Evolutionary conservation across 2,113 vertebrate genomes (phyloP), one percentile per base, ranked within the genome.

Genomic region (Polyodon spathula): DNA sequence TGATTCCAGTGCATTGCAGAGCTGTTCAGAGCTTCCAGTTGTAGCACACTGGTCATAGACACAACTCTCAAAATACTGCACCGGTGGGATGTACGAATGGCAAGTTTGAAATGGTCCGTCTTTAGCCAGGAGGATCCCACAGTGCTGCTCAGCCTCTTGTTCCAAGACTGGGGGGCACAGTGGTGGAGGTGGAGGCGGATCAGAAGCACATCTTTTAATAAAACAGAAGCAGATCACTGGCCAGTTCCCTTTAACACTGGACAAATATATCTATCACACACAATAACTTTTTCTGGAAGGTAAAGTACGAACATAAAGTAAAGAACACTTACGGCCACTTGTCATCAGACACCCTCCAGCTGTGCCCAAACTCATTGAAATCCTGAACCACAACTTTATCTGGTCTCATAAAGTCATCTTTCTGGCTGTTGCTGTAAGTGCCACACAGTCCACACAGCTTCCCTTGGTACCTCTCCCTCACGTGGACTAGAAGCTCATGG

Each of bases 391-490:
- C 64, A 60, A 62, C 70, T 5, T 85, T 86, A 9, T 68, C 79
- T 3, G 85, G 79, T 37, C 60, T 77, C 41, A 78, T 2, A 8
- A 88, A 85, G 62, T 89, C 88, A 61, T 88, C 88, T 0, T 66
- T 72, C 56, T 82, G 86, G 54, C 68, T 63, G 43, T 63, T 72
- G 11, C 85, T 87, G 66, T 82, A 88, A 27, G 81, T 87, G 15
- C 88, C 88, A 42, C 88, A 88, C 15, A 90, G 66, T 27, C 88
- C 88, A 6, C 86, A 88, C 48, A 86, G 59, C 44, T 74, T 68
- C 17, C 78, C 85, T 61, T 67, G 71, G 77, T 84, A 79, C 37
- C 70, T 70, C 51, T 90, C 88, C 51, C 87, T 84, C 39, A 88
- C 78, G 54, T 79, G 79, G 27, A 90, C 71, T 66, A 86, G 85